Evolutionary conservation across 2,113 vertebrate genomes (phyloP).

Genomic region (Ptychochromis oligacanthus): DNA sequence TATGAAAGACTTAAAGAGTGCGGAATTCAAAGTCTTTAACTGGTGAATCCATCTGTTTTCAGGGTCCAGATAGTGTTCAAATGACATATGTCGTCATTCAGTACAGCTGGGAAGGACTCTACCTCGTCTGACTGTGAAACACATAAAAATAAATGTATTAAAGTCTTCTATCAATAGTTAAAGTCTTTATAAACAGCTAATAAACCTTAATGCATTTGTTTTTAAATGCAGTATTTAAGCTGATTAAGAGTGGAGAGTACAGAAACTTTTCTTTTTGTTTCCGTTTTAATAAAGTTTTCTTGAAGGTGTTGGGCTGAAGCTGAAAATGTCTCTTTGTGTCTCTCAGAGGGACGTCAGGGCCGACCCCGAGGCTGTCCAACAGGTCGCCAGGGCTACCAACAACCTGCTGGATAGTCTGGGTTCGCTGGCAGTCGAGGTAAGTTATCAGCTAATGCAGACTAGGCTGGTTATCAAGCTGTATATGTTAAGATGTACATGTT

Average conservation of each 20-base stretch:
- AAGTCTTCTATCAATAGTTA: no score
- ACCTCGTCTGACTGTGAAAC: neutral
- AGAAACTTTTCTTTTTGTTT: no score
- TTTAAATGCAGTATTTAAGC: no score
- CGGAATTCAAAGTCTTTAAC: no score
- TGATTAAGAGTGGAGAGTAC: no score
- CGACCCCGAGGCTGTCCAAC: constrained; percentile 76
- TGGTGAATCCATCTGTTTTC: neutral
- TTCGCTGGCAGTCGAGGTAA: constrained; percentile 86
- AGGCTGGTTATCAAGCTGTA: neutral
- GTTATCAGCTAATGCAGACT: constrained; percentile 1
- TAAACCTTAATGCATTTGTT: no score
- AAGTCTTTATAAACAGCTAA: no score
- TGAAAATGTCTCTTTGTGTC: constrained; percentile 9
- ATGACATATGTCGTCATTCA: neutral
- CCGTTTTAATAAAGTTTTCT: no score
- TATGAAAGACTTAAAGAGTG: no score
- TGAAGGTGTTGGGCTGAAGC: neutral
- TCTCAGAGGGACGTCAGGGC: constrained; percentile 77
- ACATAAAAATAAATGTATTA: neutral
- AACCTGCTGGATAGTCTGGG: constrained; percentile 81
- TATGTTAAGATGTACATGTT: no score
- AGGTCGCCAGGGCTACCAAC: constrained; percentile 82
- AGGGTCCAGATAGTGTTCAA: neutral
- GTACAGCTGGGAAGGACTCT: neutral